These are phyloP conservation scores for Beris morrisii DNA, from an alignment of 2,888 invertebrate genomes.

Conservation along the genomic window DNA sequence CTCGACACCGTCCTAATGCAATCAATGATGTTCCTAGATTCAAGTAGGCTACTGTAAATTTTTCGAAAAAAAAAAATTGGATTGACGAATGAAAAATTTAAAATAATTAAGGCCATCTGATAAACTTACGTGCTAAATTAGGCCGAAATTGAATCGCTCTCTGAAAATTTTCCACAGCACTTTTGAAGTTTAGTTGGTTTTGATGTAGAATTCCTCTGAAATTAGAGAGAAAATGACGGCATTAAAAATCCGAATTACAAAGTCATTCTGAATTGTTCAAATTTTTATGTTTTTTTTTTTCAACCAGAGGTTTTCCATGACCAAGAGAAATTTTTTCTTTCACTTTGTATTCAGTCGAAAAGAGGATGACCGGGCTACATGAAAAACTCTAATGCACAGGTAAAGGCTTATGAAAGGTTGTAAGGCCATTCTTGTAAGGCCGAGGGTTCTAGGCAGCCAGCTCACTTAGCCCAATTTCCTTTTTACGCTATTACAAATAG, in stretches of 20 bases:
- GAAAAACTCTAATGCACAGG: slow-evolving; percentile 21
- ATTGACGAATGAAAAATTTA: not conserved
- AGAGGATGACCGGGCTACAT: not conserved
- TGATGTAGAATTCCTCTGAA: slow-evolving; percentile 89
- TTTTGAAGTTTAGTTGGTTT: slow-evolving; percentile 82
- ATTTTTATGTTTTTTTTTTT: not conserved
- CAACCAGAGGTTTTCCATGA: not conserved
- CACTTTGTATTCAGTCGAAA: slow-evolving; percentile 22
- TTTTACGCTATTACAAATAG: slow-evolving; percentile 4
- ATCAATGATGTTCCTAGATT: slow-evolving; percentile 89
- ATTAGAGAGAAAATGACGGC: slow-evolving; percentile 40
- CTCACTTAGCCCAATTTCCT: slow-evolving; percentile 21
- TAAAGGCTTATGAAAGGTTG: slow-evolving; percentile 26
- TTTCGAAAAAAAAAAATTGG: slow-evolving; percentile 12
- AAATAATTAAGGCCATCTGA: not conserved
- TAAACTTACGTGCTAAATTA: slow-evolving; percentile 85
- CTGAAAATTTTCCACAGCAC: slow-evolving; percentile 88
- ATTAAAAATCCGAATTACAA: slow-evolving; percentile 13
- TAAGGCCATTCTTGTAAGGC: slow-evolving; percentile 20
- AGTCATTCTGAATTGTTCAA: slow-evolving; percentile 18
- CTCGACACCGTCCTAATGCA: slow-evolving; percentile 76
- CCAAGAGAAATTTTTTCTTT: slow-evolving; percentile 17
- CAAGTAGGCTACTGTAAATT: slow-evolving; percentile 81
- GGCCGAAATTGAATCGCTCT: slow-evolving; percentile 91
- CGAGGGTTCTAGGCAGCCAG: slow-evolving; percentile 2